Conservation (phyloP, 2,797 vertebrate genomes). For the Varecia variegata region DNA sequence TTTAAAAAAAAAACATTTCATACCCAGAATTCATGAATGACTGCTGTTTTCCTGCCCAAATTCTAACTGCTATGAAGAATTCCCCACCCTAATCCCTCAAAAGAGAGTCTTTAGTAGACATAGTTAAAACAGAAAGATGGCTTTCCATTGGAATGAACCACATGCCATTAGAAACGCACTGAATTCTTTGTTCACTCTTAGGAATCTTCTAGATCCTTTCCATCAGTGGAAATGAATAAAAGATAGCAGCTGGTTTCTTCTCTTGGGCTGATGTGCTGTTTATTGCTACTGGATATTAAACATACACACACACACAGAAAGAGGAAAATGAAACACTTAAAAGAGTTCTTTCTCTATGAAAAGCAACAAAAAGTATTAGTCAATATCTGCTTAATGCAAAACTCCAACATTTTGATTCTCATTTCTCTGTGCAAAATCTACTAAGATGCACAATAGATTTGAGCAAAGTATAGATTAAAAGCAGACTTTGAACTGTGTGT, state of each 20-base stretch:
- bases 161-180: background rate
- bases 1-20: background rate
- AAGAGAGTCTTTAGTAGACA: background rate
- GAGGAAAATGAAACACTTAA: background rate
- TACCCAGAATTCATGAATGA: background rate
- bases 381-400: background rate
- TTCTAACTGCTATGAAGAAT: background rate
- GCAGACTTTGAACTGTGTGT: background rate
- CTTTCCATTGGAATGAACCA: background rate
- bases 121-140: background rate
- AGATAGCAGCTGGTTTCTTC: background rate
- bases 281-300: conserved; percentile 3
- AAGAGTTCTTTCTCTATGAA: background rate
- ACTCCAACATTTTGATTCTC: background rate
- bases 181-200: background rate
- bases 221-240: background rate
- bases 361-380: background rate
- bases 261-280: background rate
- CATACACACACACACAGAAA: background rate
- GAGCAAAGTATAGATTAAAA: conserved; percentile 37
- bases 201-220: background rate
- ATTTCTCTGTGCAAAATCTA: background rate
- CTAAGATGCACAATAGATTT: background rate
- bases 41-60: background rate
- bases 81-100: rapidly evolving